Conservation (phyloP, 2,797 vertebrate species). For the Gymnoscopelus microlampas region DNA sequence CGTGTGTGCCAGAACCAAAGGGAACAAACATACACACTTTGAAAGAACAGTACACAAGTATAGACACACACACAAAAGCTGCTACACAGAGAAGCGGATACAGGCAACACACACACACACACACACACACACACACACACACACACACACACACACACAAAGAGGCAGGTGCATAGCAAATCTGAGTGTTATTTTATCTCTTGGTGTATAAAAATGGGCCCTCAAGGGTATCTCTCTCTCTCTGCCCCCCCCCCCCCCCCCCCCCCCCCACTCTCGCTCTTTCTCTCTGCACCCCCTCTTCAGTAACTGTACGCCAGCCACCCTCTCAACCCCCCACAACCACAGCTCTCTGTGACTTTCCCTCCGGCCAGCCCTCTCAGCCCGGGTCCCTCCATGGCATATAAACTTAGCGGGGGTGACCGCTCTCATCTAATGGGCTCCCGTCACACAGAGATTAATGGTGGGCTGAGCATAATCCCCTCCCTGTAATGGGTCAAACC, state of each 20-base stretch:
- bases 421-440: constrained; percentile 64
- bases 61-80: constrained; percentile 6
- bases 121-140: constrained; percentile 17
- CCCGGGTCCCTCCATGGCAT: constrained; percentile 58
- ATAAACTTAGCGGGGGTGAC: constrained; percentile 58
- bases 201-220: constrained; percentile 6
- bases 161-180: neutral
- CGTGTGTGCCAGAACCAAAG: constrained; percentile 4
- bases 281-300: constrained; percentile 17
- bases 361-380: constrained; percentile 58
- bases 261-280: neutral
- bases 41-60: neutral
- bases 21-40: constrained; percentile 10
- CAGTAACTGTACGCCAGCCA: too few relatives aligned
- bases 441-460: constrained; percentile 72
- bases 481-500: constrained; percentile 44
- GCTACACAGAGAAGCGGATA: neutral
- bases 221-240: constrained; percentile 25
- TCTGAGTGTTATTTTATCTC: too few relatives aligned
- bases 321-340: neutral
- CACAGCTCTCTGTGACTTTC: constrained; percentile 56
- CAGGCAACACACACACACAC: neutral
- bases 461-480: constrained; percentile 50
- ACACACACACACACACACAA: constrained; percentile 18
- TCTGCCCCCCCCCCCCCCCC: neutral